Conservation (phyloP, 2,797 vertebrate species). For the Muscicapa comitata region DNA sequence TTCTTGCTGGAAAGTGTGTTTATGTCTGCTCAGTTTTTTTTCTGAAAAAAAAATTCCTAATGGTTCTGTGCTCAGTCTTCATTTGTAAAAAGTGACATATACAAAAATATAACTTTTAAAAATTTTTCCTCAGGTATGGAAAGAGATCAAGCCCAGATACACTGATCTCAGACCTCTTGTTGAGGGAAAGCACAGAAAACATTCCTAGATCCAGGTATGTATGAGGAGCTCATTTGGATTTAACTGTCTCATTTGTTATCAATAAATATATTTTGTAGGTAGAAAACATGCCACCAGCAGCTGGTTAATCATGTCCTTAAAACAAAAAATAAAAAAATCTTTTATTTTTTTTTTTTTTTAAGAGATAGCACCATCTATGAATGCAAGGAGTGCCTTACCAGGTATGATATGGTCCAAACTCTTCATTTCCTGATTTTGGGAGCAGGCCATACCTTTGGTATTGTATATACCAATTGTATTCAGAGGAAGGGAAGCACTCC, state of each 20-base stretch:
- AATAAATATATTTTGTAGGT: neutral
- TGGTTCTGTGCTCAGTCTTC: neutral
- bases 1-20: neutral
- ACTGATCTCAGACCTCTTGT: slow-evolving; percentile 84
- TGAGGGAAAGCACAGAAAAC: slow-evolving; percentile 86
- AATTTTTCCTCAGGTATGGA: slow-evolving; percentile 81
- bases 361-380: neutral
- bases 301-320: neutral
- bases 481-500: neutral
- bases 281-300: neutral
- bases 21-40: neutral
- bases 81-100: neutral
- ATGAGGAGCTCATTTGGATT: neutral
- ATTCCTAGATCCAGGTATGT: slow-evolving; percentile 86
- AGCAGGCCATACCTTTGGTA: neutral
- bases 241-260: neutral
- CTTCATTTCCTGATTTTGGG: neutral
- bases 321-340: neutral
- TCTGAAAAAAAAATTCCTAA: neutral
- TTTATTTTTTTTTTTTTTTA: neutral
- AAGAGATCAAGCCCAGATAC: slow-evolving; percentile 88
- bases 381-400: neutral
- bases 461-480: neutral
- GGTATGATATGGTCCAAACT: neutral
- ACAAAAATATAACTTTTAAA: neutral